Evolutionary conservation across 2,113 vertebrate genomes (phyloP).

Genomic region (Protobothrops mucrosquamatus): DNA sequence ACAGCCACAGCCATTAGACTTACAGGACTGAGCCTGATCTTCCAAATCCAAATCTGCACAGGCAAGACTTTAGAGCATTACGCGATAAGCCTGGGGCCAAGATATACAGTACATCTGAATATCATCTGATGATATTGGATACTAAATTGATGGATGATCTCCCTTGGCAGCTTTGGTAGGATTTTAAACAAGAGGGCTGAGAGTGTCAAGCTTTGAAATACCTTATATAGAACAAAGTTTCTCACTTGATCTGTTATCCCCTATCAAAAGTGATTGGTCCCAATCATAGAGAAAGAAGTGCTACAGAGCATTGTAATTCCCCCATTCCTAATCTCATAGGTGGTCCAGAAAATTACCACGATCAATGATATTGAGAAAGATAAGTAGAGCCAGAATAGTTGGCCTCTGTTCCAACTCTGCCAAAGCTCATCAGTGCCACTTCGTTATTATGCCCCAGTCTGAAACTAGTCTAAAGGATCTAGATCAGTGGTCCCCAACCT

Average conservation of each 20-base stretch:
- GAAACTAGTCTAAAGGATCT: neutral
- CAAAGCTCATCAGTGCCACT: neutral
- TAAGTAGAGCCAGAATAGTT: neutral
- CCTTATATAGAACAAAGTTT: neutral
- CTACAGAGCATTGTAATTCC: neutral
- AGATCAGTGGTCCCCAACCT: neutral
- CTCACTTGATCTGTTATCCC: neutral
- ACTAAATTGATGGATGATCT: neutral
- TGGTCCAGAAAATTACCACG: neutral
- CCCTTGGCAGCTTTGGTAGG: neutral
- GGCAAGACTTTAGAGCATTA: neutral
- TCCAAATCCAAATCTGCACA: neutral
- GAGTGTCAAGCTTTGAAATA: neutral
- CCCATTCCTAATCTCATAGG: neutral
- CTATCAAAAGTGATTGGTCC: neutral
- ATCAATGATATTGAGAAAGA: neutral
- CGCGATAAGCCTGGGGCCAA: neutral
- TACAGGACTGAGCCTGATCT: neutral
- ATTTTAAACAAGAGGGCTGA: neutral
- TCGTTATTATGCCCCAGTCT: neutral
- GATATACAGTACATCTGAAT: neutral
- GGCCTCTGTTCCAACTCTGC: neutral
- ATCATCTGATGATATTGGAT: neutral
- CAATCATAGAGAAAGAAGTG: neutral
- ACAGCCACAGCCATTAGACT: neutral